Conservation (phyloP, 2,797 vertebrate species). For the Gymnoscopelus braueri region DNA sequence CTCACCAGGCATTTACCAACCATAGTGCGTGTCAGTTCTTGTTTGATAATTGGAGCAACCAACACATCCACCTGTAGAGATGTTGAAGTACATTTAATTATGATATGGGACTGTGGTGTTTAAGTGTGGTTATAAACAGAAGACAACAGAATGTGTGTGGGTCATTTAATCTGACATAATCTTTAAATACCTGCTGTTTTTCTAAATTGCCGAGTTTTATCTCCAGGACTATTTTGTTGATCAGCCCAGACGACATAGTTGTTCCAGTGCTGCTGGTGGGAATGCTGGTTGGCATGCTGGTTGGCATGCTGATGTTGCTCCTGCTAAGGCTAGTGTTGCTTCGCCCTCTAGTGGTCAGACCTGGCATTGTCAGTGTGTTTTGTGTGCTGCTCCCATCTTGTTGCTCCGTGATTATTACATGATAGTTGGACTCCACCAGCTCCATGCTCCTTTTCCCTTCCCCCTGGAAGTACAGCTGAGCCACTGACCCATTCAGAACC, state of each 20-base stretch:
- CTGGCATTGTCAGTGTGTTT: neutral
- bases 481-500: constrained; percentile 61
- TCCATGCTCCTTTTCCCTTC: constrained; percentile 42
- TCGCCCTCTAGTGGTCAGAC: neutral
- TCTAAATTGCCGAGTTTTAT: constrained; percentile 48
- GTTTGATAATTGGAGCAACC: constrained; percentile 65
- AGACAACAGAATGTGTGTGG: neutral
- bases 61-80: constrained; percentile 64
- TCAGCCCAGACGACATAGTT: neutral
- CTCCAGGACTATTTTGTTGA: constrained; percentile 41
- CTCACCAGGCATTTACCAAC: constrained; percentile 47
- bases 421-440: constrained; percentile 46
- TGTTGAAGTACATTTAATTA: constrained; percentile 1
- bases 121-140: neutral
- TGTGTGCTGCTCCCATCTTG: neutral
- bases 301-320: neutral
- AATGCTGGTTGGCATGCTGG: neutral
- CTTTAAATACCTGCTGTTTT: constrained; percentile 41
- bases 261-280: neutral
- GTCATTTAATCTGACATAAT: neutral
- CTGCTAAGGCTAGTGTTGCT: neutral
- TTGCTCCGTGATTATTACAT: constrained; percentile 54
- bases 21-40: constrained; percentile 50
- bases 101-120: neutral
- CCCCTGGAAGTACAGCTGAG: constrained; percentile 53